These are phyloP conservation scores for Tipula helvola DNA, from an alignment of 2,888 invertebrate genomes.

Conservation along the genomic window DNA sequence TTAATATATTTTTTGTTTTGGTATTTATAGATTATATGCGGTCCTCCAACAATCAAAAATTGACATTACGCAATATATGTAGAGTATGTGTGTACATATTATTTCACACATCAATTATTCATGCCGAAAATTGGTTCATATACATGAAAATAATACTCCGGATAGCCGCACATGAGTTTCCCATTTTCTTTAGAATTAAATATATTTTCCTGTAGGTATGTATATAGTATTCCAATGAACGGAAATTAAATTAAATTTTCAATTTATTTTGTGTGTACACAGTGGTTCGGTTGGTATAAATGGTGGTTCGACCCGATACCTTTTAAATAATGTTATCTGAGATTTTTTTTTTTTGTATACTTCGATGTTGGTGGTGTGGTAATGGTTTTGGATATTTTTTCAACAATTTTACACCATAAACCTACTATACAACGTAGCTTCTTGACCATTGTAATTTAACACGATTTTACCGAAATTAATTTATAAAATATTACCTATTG, in stretches of 20 bases:
- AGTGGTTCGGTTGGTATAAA: not conserved
- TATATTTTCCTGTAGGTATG: not conserved
- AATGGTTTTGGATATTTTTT: not conserved
- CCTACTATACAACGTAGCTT: not conserved
- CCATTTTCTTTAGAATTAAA: not conserved
- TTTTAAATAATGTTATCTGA: not conserved
- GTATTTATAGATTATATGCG: not conserved
- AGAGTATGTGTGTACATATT: not conserved
- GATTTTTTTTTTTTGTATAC: not conserved
- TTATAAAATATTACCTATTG: not conserved
- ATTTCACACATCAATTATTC: not conserved
- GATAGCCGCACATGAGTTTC: not conserved
- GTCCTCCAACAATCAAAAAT: not conserved
- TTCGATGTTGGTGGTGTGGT: not conserved
- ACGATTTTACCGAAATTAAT: not conserved
- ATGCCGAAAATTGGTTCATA: not conserved
- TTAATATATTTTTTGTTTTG: not conserved
- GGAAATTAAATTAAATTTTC: conserved; percentile 4
- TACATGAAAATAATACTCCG: not conserved
- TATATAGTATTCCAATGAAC: not conserved
- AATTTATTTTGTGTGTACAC: not conserved
- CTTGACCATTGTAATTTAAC: not conserved
- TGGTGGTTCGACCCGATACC: not conserved
- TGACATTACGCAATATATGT: not conserved
- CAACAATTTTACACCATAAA: not conserved